phyloP scores from a whole-genome alignment of 2,797 vertebrate species.

The Cossypha heuglini region DNA sequence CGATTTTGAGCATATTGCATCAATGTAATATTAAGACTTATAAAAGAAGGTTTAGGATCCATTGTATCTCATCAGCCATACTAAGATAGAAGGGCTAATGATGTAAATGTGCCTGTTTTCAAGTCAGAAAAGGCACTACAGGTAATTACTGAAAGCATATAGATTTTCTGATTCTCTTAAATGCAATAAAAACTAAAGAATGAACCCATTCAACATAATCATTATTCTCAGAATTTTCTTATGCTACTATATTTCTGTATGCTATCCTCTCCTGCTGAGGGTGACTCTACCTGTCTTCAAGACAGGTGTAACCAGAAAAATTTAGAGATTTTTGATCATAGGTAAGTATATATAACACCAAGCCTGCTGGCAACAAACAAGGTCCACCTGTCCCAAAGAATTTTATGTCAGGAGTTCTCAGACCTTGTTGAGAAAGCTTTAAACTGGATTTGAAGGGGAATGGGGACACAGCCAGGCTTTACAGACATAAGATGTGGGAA shows the following conservation, averaged over 20 bases:
- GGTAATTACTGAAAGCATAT: neutral
- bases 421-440: neutral
- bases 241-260: neutral
- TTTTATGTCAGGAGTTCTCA: neutral
- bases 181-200: neutral
- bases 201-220: neutral
- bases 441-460: neutral
- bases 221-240: neutral
- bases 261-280: neutral
- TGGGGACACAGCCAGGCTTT: neutral
- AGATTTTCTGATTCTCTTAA: neutral
- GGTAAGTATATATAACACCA: neutral
- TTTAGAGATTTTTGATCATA: neutral
- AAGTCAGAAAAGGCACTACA: neutral
- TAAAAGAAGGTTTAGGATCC: neutral
- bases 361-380: neutral
- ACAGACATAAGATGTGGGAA: neutral
- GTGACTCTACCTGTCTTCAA: neutral
- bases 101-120: neutral
- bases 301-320: neutral
- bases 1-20: neutral
- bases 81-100: neutral
- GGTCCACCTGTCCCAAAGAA: neutral
- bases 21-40: neutral
- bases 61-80: neutral